These are phyloP conservation scores for Desmodus rotundus DNA, from an alignment of 2,113 vertebrate genomes.

Conservation along the genomic window DNA sequence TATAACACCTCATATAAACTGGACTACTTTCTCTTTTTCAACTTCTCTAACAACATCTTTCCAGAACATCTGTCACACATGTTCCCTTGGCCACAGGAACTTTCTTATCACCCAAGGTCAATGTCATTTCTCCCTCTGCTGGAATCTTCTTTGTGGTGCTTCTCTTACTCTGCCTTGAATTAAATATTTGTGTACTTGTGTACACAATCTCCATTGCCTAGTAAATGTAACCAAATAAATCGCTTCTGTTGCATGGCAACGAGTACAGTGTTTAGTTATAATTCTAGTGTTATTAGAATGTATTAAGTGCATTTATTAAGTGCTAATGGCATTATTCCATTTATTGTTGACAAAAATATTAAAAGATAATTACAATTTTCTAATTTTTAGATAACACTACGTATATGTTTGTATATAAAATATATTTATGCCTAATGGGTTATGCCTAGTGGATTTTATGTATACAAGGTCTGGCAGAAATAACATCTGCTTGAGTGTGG, in stretches of 20 bases:
- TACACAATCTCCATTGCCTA: background rate
- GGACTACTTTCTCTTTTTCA: background rate
- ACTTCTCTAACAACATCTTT: background rate
- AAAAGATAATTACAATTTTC: background rate
- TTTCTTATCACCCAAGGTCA: background rate
- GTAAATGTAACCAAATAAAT: background rate
- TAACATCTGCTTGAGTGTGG: too few relatives aligned
- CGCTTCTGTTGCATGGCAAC: background rate
- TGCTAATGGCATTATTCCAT: background rate
- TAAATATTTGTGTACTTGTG: background rate
- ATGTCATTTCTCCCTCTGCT: background rate
- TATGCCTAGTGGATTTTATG: background rate
- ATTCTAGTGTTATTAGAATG: background rate
- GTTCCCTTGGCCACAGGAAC: background rate
- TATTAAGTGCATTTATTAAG: background rate
- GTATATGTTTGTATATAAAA: background rate
- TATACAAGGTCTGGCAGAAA: too few relatives aligned
- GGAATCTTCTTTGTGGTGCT: background rate
- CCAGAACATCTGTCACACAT: background rate
- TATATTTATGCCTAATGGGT: background rate
- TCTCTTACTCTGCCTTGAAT: background rate
- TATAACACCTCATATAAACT: background rate
- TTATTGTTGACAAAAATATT: background rate
- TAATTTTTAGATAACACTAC: background rate
- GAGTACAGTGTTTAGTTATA: background rate